Evolutionary conservation across 2,888 invertebrate species (phyloP), one percentile per base, ranked within the genome.

Genomic region (Calliphora vomitoria): DNA sequence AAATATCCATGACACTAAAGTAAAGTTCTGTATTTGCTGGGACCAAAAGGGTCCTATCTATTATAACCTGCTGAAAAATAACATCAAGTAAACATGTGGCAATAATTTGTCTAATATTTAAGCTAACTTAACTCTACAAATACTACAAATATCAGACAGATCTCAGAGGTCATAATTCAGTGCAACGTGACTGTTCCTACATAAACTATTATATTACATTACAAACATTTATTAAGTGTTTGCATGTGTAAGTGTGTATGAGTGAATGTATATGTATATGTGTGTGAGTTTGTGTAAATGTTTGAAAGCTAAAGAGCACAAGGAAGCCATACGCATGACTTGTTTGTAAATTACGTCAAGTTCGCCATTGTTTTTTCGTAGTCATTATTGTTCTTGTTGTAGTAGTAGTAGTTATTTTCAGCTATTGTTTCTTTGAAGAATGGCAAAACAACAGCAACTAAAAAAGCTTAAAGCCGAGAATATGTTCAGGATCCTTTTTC

Each of bases 261-360:
- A 18, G 1, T 50, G 2, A 6, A 15, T 53, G 18, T 31, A 11
- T 38, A 31, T n/a, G 71, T 25, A 1, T 47, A 18, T 44, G 38
- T 58, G 15, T 55, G 8, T 25, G 41, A 55, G 41, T 25, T 25
- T 62, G 64, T 53, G 25, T 81, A 62, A 55, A 72, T 44, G 55
- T 53, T 38, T 60, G 13, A 74, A 82, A 62, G 41, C 66, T 35
- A 60, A 84, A 85, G 62, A 85, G 82, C 55, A 82, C 50, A 80
- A 76, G 82, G 82, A 85, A 85, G 75, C 85, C 87, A 75, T 82
- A 87, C 85, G 87, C 87, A 87, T 85, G 87, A 87, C 85, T 85
- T 87, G 79, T 82, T 87, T 87, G 75, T 79, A 79, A 87, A 87
- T 82, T 76, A 85, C 85, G 85, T 87, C 85, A 87, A 87, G 87